A percentile compares a stretch with the other conserved stretches of the same genome.
Evolutionary conservation across 2,113 vertebrate genomes (phyloP).

Genomic region (Syrmaticus mikado): DNA sequence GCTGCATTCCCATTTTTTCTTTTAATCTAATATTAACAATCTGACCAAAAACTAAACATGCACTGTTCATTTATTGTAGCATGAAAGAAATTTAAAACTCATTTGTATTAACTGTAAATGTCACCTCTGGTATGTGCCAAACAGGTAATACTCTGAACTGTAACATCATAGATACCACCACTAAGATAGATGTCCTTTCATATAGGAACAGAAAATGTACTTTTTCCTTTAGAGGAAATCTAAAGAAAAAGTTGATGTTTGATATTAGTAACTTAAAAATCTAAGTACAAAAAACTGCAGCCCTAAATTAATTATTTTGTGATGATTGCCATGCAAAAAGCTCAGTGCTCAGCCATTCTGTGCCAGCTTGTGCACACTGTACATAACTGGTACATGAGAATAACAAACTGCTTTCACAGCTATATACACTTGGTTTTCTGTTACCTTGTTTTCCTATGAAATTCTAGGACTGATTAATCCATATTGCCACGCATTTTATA

Average conservation of each 20-base stretch:
- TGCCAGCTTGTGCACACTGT: background rate
- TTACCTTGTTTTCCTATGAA: background rate
- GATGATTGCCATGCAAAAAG: background rate
- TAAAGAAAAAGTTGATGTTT: background rate
- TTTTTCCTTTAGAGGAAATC: background rate
- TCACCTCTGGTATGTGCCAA: background rate
- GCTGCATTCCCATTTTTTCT: background rate
- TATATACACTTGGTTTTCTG: background rate
- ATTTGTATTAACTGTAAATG: background rate
- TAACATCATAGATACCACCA: background rate
- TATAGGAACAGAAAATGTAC: background rate
- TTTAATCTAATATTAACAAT: background rate
- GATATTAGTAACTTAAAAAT: background rate
- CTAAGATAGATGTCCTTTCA: background rate
- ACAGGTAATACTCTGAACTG: background rate
- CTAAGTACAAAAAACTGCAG: background rate
- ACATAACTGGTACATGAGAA: background rate
- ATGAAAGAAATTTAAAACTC: background rate
- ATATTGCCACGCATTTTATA: background rate
- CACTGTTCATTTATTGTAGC: background rate
- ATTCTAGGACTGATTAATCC: conserved; percentile 14
- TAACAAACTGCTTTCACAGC: background rate
- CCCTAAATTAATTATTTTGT: background rate
- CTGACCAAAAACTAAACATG: background rate
- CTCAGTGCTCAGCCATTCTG: background rate